phyloP scores from a whole-genome alignment of 2,888 invertebrate species.

The Agonopterix arenella region DNA sequence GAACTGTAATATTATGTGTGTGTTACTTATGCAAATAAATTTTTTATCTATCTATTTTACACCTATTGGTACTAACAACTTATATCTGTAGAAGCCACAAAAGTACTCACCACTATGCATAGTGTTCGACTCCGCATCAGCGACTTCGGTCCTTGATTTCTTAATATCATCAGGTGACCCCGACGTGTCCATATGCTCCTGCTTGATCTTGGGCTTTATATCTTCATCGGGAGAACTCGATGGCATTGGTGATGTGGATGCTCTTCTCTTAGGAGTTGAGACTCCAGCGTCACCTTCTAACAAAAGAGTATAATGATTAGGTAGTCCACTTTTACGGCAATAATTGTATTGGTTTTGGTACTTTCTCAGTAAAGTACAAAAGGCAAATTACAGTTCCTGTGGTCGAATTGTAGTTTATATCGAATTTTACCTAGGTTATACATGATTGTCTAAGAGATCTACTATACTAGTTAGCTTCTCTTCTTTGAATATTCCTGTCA shows the following conservation, averaged over 20 bases:
- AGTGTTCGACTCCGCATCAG: slow-evolving; percentile 93
- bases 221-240: slow-evolving; percentile 72
- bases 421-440: too few species aligned
- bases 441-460: too few species aligned
- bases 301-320: not conserved
- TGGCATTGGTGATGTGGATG: slow-evolving; percentile 74
- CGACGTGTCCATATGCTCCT: slow-evolving; percentile 81
- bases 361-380: too few species aligned
- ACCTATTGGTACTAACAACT: not conserved
- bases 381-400: too few species aligned
- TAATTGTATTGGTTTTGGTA: too few species aligned
- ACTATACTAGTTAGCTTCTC: too few species aligned
- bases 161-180: slow-evolving; percentile 81
- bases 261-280: slow-evolving; percentile 79
- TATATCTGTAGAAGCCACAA: not conserved
- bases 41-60: too few species aligned
- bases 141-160: slow-evolving; percentile 80
- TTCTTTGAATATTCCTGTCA: too few species aligned
- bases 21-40: too few species aligned
- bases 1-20: too few species aligned
- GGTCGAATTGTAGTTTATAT: too few species aligned
- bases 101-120: slow-evolving; percentile 89
- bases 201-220: slow-evolving; percentile 78
- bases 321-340: too few species aligned
- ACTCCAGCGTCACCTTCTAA: slow-evolving; percentile 69